A percentile compares a stretch with the other conserved stretches of the same genome.
Evolutionary conservation across 2,797 vertebrate genomes (phyloP).

Genomic region (Spea hammondii): DNA sequence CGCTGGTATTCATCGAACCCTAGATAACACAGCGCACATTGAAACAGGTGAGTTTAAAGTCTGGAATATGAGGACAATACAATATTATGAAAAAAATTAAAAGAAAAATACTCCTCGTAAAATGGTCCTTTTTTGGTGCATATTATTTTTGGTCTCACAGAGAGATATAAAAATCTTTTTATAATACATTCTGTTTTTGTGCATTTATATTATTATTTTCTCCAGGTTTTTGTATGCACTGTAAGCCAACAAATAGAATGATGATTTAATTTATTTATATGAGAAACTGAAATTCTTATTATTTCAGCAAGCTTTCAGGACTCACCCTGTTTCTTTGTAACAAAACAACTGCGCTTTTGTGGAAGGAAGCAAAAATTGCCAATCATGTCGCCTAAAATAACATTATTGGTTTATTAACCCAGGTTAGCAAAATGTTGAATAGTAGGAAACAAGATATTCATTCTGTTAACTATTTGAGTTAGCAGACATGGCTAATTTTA

Average conservation of each 20-base stretch:
- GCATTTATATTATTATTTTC: not conserved
- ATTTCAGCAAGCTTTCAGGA: not conserved
- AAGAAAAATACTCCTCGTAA: conserved; percentile 3
- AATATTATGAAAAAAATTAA: not conserved
- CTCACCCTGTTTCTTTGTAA: not conserved
- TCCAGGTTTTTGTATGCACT: not conserved
- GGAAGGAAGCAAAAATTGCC: not conserved
- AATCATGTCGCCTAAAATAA: too few species aligned
- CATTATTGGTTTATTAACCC: too few species aligned
- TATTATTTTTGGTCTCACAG: not conserved
- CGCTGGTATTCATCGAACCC: conserved; percentile 23
- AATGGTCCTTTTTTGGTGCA: not conserved
- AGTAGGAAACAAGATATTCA: too few species aligned
- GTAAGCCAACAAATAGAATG: conserved; percentile 4
- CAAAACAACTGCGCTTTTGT: not conserved
- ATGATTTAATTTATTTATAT: not conserved
- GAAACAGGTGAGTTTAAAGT: conserved; percentile 4
- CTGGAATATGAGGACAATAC: conserved; percentile 20
- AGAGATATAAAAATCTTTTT: not conserved
- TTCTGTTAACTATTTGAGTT: too few species aligned
- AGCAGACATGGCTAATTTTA: too few species aligned
- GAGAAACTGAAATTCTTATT: not conserved
- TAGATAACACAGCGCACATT: conserved; percentile 12
- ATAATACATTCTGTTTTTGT: not conserved
- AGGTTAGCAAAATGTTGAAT: too few species aligned